A percentile compares a stretch with the other conserved stretches of the same genome.
These are phyloP conservation scores for Drosophila prolongata DNA, from an alignment of 2,888 invertebrate genomes.

Conservation along the genomic window DNA sequence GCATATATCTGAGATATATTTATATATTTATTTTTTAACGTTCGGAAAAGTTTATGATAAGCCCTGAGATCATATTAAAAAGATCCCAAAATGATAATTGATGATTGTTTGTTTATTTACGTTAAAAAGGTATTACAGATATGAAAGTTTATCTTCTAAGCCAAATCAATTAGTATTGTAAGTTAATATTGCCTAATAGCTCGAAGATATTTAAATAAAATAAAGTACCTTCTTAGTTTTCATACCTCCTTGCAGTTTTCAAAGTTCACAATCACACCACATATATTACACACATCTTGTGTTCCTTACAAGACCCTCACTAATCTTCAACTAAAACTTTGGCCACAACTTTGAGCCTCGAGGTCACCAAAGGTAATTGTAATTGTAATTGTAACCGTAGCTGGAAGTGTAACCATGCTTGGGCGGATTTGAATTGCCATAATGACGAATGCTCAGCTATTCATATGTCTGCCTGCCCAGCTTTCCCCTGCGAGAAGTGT, in stretches of 20 bases:
- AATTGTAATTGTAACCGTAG: conserved; percentile 15
- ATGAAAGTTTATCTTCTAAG: too few species aligned
- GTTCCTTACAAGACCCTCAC: neutral
- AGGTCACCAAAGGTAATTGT: conserved; percentile 42
- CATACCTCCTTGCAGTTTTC: neutral
- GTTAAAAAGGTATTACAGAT: too few species aligned
- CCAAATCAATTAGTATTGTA: too few species aligned
- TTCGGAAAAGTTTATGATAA: too few species aligned
- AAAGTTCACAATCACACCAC: conserved; percentile 3
- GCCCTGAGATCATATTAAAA: too few species aligned
- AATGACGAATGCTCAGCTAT: conserved; percentile 76
- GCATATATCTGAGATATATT: too few species aligned
- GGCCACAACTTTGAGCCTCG: conserved; percentile 23
- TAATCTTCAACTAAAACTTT: conserved; percentile 41
- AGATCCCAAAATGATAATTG: too few species aligned
- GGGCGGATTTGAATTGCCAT: conserved; percentile 49
- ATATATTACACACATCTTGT: conserved; percentile 5
- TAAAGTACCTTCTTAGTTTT: neutral
- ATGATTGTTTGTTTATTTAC: too few species aligned
- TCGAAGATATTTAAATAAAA: too few species aligned
- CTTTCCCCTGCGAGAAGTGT: conserved; percentile 37
- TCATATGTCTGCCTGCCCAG: conserved; percentile 60
- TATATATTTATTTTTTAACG: too few species aligned
- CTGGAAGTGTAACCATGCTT: conserved; percentile 3
- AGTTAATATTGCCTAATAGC: too few species aligned